These are phyloP conservation scores for Dorcus hopei DNA, from an alignment of 2,888 invertebrate genomes.

Conservation along the genomic window DNA sequence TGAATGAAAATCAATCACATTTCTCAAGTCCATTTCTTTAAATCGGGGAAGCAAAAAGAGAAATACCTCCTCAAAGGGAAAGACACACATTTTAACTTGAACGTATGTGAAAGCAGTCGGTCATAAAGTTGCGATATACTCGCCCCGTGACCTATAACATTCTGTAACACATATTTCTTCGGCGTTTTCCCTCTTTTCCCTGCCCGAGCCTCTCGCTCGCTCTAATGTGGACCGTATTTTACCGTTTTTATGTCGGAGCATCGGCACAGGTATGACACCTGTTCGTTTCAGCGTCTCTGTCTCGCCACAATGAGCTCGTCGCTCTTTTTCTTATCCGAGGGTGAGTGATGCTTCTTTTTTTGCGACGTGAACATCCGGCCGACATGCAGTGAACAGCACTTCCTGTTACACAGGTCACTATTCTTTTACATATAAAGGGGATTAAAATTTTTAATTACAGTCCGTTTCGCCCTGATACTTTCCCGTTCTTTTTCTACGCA, in stretches of 20 bases:
- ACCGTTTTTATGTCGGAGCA: background rate
- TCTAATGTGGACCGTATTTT: background rate
- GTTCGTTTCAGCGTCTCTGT: background rate
- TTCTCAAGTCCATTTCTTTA: background rate
- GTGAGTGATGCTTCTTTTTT: too few relatives aligned
- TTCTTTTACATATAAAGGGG: too few relatives aligned
- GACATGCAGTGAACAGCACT: too few relatives aligned
- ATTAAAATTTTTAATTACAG: too few relatives aligned
- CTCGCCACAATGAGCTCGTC: too few relatives aligned
- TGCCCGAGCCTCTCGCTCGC: background rate
- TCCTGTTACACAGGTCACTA: too few relatives aligned
- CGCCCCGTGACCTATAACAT: slow-evolving; percentile 23
- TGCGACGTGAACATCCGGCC: too few relatives aligned
- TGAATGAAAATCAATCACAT: slow-evolving; percentile 1
- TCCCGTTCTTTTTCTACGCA: too few relatives aligned
- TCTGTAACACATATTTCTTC: slow-evolving; percentile 1
- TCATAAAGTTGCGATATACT: slow-evolving; percentile 21
- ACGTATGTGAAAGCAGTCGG: slow-evolving; percentile 18
- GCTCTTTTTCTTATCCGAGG: too few relatives aligned
- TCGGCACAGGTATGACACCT: background rate
- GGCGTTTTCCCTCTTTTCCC: background rate
- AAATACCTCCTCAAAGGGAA: slow-evolving; percentile 2
- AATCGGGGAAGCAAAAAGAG: background rate
- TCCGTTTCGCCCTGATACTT: too few relatives aligned
- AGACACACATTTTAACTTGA: slow-evolving; percentile 17